Evolutionary conservation across 2,888 invertebrate species (phyloP), one percentile per base, ranked within the genome.

Genomic region (Pyrgus malvae): DNA sequence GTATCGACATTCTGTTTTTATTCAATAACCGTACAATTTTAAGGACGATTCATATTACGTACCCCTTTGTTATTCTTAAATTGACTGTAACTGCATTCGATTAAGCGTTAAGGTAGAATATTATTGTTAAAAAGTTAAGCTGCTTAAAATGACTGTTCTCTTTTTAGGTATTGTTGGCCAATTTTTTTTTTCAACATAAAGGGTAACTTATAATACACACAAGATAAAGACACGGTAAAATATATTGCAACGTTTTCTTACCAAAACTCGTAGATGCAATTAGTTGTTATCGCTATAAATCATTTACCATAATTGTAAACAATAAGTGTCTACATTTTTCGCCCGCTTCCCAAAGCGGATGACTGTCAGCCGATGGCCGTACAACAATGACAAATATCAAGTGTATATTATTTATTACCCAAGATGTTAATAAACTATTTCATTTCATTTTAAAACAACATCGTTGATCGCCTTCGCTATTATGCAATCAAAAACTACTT

Each of bases 401-500:
- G n/a, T n/a, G n/a, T n/a, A n/a, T n/a, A n/a, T n/a, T n/a, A n/a
- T n/a, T n/a, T n/a, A n/a, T n/a, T n/a, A n/a, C n/a, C n/a, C n/a
- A n/a, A n/a, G n/a, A n/a, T n/a, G n/a, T n/a, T n/a, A n/a, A n/a
- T n/a, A n/a, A n/a, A n/a, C n/a, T n/a, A n/a, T n/a, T n/a, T 25
- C 14, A 9, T 12, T 6, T 9, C 66, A 68, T 67, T 61, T 57
- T 54, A 70, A 65, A 55, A 67, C 63, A 69, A 70, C 57, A 61
- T 58, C 65, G 70, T 67, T 62, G 64, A 69, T 65, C 51, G 48
- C 63, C 59, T 60, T 62, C 60, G 64, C 67, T 67, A 79, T 83
- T 79, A 80, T 76, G 73, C 76, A 83, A 84, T 85, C 82, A 84
- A 79, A 82, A 80, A 75, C 68, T 58, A 77, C 72, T 83, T 79